Evolutionary conservation across 2,888 invertebrate genomes (phyloP).

Genomic region (Volucella bombylans): DNA sequence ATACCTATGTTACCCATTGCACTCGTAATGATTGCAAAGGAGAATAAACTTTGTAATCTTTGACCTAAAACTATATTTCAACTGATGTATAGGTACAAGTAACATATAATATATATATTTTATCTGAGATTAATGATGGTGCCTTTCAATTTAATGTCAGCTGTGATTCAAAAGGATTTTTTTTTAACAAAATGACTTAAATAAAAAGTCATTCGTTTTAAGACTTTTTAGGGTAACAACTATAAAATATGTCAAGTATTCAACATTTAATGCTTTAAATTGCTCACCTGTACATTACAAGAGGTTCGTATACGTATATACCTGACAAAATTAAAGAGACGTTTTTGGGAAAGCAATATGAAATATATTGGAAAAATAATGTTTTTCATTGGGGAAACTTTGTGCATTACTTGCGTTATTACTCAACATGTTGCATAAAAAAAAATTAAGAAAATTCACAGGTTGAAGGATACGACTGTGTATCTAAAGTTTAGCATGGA

Average conservation of each 20-base stretch:
- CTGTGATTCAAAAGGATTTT: conserved; percentile 42
- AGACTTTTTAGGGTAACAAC: conserved; percentile 5
- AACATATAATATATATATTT: background rate
- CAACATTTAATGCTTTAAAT: conserved; percentile 26
- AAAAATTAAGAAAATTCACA: no score
- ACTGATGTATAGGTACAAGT: conserved; percentile 14
- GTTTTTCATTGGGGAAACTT: no score
- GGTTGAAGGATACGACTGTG: no score
- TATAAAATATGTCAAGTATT: conserved; percentile 57
- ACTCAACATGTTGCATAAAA: no score
- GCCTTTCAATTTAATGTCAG: conserved; percentile 44
- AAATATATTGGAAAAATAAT: no score
- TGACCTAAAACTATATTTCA: conserved; percentile 61
- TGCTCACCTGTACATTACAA: background rate
- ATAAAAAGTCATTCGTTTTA: conserved; percentile 5
- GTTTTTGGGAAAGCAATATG: no score
- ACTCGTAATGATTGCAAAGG: conserved; percentile 25
- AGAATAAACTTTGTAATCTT: conserved; percentile 58
- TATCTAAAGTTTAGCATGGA: no score
- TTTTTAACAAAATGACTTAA: conserved; percentile 15
- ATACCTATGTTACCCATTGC: background rate
- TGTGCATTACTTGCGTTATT: no score
- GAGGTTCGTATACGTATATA: conserved; percentile 18
- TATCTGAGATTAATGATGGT: conserved; percentile 57
- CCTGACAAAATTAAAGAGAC: no score